phyloP scores from a whole-genome alignment of 2,797 vertebrate species.

The Phalloptychus januarius region DNA sequence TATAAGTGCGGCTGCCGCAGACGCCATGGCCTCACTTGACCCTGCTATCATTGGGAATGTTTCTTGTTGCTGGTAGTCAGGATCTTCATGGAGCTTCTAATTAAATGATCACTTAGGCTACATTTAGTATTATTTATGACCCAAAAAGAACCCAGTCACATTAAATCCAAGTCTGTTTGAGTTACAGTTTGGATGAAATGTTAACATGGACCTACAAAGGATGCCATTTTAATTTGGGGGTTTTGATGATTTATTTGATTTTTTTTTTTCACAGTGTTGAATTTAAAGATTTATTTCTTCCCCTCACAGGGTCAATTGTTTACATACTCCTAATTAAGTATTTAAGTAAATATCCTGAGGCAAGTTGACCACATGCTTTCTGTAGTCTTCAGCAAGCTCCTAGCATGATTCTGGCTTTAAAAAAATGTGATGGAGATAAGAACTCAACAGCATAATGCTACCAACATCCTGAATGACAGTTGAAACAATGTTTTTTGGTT shows the following conservation, averaged over 20 bases:
- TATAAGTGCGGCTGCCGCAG: conserved; percentile 10
- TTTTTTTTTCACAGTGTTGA: not conserved
- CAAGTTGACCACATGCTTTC: not conserved
- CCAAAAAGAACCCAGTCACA: conserved; percentile 24
- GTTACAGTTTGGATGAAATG: not conserved
- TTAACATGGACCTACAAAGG: not conserved
- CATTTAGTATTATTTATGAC: conserved; percentile 43
- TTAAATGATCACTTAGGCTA: conserved; percentile 36
- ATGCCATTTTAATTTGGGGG: not conserved
- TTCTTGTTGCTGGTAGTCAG: conserved; percentile 10
- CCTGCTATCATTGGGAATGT: conserved; percentile 17
- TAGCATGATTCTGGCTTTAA: not conserved
- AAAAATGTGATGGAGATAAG: not conserved
- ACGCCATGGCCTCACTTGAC: conserved; percentile 35
- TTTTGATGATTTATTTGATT: not conserved
- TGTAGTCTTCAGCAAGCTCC: not conserved
- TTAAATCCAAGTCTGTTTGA: conserved; percentile 39
- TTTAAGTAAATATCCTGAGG: not conserved
- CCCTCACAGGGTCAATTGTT: not conserved
- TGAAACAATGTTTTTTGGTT: not conserved
- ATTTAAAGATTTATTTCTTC: not conserved
- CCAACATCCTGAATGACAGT: not conserved
- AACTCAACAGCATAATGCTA: not conserved
- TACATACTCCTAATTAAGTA: not conserved
- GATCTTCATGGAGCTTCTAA: conserved; percentile 29